Conservation (phyloP, 2,888 invertebrate species). For the Resseliella maxima region DNA sequence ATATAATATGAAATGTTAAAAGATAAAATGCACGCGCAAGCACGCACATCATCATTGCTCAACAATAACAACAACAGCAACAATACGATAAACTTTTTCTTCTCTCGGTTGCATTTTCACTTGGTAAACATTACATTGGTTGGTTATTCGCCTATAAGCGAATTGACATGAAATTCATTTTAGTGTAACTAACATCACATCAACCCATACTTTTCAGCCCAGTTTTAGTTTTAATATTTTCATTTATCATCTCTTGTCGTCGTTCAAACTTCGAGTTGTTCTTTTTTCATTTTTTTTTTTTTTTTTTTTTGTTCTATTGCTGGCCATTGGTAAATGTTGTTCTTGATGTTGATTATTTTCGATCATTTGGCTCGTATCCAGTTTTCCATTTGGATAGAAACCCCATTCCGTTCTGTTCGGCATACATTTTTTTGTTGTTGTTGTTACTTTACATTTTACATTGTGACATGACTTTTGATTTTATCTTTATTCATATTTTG, state of each 20-base stretch:
- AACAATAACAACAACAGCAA: no score
- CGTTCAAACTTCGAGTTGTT: no score
- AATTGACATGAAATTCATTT: slow-evolving; percentile 22
- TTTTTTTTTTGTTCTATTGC: not conserved
- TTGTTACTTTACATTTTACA: not conserved
- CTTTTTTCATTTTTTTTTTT: not conserved
- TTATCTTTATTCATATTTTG: slow-evolving; percentile 22
- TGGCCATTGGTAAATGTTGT: not conserved
- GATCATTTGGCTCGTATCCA: not conserved
- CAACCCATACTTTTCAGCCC: not conserved
- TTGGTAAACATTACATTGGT: not conserved
- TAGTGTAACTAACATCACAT: not conserved
- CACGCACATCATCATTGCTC: slow-evolving; percentile 8
- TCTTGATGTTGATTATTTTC: not conserved
- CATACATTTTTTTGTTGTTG: not conserved
- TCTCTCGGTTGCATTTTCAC: not conserved
- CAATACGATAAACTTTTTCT: slow-evolving; percentile 1
- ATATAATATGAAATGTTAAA: not conserved
- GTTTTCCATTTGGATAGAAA: not conserved
- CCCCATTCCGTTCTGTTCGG: not conserved
- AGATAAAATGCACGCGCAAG: slow-evolving; percentile 28
- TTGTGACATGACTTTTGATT: slow-evolving; percentile 25
- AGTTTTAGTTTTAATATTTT: not conserved
- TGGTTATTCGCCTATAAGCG: not conserved
- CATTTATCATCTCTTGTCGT: not conserved